Conservation (phyloP, 2,797 vertebrate species). For the Nyctibius grandis region DNA sequence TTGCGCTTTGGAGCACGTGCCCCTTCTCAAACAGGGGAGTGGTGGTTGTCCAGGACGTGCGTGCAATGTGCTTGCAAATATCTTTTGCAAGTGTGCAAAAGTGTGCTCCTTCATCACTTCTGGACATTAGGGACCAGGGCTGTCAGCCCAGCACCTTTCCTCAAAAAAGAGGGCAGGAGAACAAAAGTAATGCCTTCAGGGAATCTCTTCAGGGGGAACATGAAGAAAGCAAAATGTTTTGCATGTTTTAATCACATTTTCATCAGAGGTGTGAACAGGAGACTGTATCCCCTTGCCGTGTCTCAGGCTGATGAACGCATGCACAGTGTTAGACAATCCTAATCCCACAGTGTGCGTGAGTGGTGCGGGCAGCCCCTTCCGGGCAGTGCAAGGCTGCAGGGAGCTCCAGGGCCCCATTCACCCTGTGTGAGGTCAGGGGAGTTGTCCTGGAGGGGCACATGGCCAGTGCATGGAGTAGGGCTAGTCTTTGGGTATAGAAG, state of each 20-base stretch:
- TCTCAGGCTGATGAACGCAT: not conserved
- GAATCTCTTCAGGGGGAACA: not conserved
- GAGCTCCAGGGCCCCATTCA: not conserved
- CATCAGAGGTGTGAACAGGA: not conserved
- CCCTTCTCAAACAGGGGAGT: not conserved
- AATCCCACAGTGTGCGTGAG: rapidly evolving
- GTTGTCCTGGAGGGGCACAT: not conserved
- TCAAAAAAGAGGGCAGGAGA: not conserved
- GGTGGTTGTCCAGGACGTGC: rapidly evolving
- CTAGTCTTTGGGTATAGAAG: not conserved
- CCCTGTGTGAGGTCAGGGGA: not conserved
- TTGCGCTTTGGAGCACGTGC: not conserved
- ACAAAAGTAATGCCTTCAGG: not conserved
- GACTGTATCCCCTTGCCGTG: rapidly evolving
- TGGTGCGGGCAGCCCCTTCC: not conserved
- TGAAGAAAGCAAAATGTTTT: not conserved
- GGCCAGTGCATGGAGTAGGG: not conserved
- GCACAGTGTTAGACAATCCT: not conserved
- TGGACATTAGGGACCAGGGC: not conserved
- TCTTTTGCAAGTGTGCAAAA: not conserved
- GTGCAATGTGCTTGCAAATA: not conserved
- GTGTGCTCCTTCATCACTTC: not conserved
- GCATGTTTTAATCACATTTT: not conserved
- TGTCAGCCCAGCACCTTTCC: not conserved
- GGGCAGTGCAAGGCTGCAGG: not conserved